These are phyloP conservation scores for Danaus chrysippus DNA, from an alignment of 2,888 invertebrate genomes.

Conservation along the genomic window DNA sequence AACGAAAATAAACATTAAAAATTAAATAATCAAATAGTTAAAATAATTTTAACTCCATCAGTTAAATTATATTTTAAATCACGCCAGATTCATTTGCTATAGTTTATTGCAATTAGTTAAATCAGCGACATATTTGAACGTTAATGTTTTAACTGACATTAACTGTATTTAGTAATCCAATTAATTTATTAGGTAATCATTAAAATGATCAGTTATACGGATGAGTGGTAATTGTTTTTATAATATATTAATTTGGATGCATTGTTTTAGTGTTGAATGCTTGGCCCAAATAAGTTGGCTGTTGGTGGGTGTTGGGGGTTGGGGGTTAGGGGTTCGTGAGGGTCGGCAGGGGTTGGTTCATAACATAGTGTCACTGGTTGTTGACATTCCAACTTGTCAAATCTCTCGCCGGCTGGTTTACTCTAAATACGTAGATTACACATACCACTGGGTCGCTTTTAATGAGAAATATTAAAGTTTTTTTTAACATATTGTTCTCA, in stretches of 20 bases:
- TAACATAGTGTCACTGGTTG: constrained; percentile 35
- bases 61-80: no score
- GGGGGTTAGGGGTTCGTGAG: background rate
- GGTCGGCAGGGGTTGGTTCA: constrained; percentile 5
- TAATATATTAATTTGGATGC: no score
- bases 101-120: no score
- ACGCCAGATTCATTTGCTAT: no score
- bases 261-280: background rate
- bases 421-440: constrained; percentile 40
- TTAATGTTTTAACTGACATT: no score
- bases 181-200: constrained; percentile 17
- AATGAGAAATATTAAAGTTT: constrained; percentile 8
- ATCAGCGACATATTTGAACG: no score
- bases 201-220: background rate
- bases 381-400: constrained; percentile 47
- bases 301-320: constrained; percentile 4
- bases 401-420: constrained; percentile 33
- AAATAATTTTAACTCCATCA: no score
- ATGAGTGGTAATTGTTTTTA: no score
- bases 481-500: background rate
- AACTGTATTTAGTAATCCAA: no score
- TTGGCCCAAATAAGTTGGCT: constrained; percentile 4
- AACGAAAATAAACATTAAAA: no score
- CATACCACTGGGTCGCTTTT: constrained; percentile 26
- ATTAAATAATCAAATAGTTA: no score